phyloP scores from a whole-genome alignment of 2,113 vertebrate species.

The Myiagra hebetior region DNA sequence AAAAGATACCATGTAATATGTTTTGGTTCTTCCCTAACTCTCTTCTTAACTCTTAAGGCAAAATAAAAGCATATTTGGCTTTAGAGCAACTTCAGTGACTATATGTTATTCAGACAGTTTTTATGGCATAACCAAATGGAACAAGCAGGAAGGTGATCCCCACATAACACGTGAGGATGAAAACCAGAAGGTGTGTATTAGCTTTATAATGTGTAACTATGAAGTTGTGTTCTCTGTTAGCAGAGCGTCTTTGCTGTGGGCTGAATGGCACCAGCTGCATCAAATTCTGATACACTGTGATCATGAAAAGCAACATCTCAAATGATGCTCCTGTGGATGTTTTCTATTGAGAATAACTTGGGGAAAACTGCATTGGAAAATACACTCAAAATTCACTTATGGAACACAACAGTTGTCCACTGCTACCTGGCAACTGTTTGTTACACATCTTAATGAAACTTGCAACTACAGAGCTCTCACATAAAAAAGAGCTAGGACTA shows the following conservation, averaged over 20 bases:
- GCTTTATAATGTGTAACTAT: neutral
- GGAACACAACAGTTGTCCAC: neutral
- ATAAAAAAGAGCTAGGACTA: neutral
- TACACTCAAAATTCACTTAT: neutral
- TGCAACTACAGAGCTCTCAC: neutral
- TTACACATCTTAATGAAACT: neutral
- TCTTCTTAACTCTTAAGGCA: neutral
- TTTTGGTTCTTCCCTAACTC: neutral
- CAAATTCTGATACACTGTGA: neutral
- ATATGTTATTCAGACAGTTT: neutral
- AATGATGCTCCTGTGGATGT: neutral
- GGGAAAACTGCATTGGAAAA: neutral
- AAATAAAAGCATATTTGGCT: neutral
- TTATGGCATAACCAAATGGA: neutral
- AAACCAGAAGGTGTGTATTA: neutral
- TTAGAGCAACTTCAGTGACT: neutral
- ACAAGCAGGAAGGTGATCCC: neutral
- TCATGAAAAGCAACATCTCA: neutral
- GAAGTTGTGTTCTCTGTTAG: neutral
- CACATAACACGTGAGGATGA: neutral
- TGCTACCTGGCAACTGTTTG: neutral
- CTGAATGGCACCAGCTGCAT: neutral
- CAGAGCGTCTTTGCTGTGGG: neutral
- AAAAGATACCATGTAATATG: neutral
- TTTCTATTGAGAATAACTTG: neutral